Percentiles rank a stretch among this genome's conserved stretches.
These are phyloP conservation scores for Mycteria americana DNA, from an alignment of 2,797 vertebrate genomes.

Conservation along the genomic window DNA sequence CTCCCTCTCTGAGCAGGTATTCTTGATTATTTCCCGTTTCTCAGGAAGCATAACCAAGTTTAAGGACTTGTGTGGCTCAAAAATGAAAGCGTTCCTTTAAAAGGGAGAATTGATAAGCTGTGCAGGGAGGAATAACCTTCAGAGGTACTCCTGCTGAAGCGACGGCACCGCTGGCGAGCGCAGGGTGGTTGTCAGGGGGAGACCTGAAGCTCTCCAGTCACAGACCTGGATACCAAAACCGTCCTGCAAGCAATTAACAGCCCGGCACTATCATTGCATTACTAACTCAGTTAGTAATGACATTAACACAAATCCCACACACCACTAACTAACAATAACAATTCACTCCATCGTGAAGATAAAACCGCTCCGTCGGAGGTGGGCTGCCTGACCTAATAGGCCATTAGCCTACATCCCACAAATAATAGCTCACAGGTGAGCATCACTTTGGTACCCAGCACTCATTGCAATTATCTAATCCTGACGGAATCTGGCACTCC, in stretches of 20 bases:
- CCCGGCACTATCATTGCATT: not conserved
- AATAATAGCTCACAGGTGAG: not conserved
- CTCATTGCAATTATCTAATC: not conserved
- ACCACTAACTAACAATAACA: not conserved
- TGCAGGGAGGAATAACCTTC: not conserved
- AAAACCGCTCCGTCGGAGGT: not conserved
- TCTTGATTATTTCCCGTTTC: not conserved
- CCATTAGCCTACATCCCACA: not conserved
- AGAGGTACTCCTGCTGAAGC: not conserved
- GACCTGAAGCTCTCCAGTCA: not conserved
- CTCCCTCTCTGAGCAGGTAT: not conserved
- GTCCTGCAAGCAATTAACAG: not conserved
- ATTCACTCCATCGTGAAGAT: not conserved
- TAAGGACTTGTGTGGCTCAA: not conserved
- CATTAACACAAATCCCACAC: not conserved
- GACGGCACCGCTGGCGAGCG: fast-evolving
- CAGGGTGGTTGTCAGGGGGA: not conserved
- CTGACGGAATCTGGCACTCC: not conserved
- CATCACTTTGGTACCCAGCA: not conserved
- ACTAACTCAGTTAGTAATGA: not conserved
- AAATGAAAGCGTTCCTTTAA: not conserved
- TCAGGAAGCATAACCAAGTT: not conserved
- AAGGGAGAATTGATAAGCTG: not conserved
- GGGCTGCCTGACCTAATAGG: not conserved
- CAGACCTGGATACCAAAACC: not conserved